These are phyloP conservation scores for Herpailurus yagouaroundi DNA, from an alignment of 2,113 vertebrate genomes.

Conservation along the genomic window DNA sequence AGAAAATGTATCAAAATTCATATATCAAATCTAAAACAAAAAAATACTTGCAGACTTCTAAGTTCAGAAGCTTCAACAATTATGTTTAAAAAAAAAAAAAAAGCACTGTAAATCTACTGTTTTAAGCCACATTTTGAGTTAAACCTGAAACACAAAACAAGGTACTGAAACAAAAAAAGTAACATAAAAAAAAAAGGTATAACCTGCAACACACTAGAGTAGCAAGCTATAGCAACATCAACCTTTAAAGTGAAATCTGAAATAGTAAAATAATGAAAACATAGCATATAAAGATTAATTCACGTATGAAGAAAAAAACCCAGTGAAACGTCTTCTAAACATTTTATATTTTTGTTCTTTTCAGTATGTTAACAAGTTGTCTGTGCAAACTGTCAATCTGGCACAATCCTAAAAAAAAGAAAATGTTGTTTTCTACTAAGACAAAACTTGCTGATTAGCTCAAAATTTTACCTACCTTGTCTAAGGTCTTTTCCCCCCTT, in stretches of 20 bases:
- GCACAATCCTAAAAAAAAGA: constrained; percentile 6
- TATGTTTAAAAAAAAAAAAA: background rate
- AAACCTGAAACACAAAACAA: constrained; percentile 70
- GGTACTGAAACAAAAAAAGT: constrained; percentile 59
- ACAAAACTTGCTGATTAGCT: constrained; percentile 33
- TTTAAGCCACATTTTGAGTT: constrained; percentile 63
- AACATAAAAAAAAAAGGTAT: constrained; percentile 57
- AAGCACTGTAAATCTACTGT: constrained; percentile 74
- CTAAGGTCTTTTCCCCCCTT: background rate
- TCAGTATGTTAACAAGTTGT: constrained; percentile 27
- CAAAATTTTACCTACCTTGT: constrained; percentile 71
- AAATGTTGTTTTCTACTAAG: constrained; percentile 31
- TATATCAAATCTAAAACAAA: constrained; percentile 75
- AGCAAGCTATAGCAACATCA: constrained; percentile 70
- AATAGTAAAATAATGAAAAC: constrained; percentile 63
- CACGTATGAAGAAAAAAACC: constrained; percentile 17
- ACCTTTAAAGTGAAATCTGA: constrained; percentile 68
- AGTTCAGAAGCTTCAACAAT: constrained; percentile 74
- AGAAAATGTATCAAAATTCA: constrained; percentile 74
- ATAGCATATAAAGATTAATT: constrained; percentile 77
- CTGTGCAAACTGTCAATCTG: constrained; percentile 67
- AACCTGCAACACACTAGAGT: constrained; percentile 64
- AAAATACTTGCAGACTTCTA: constrained; percentile 74
- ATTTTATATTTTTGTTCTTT: background rate
- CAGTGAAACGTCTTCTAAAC: constrained; percentile 2